Base-by-base conservation (phyloP, 2,888 invertebrate species). In the Zelleria hepariella region DNA sequence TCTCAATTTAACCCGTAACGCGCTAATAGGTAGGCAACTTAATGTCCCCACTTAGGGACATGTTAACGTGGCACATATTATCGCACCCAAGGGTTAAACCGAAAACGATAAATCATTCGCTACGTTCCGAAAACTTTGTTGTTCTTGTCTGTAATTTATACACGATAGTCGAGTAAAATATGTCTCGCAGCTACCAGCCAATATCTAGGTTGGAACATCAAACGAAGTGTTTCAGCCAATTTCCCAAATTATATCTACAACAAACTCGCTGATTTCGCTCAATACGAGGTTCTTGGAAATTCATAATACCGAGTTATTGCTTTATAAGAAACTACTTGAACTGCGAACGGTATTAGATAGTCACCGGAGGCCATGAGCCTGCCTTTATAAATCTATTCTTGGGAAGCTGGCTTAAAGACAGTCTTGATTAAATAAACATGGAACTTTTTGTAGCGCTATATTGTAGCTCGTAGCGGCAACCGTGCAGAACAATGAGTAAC, bases 71-170 rank as follows among this genome's bases (percentile, higher is more conserved):
- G 71, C 73, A 67, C 72, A 70, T 58, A 60, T 68, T 75, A 76
- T 72, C 73, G 70, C 67, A 68, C 80, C 75, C 75, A 68, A 63
- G 73, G 81, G 78, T 71, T 72, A 71, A 69, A 76, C 76, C 70
- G 64, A 67, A 70, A 66, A 73, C 71, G 78, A 82, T 83, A 82
- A 82, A 83, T 83, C 81, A 83, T 82, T 70, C 69, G 64, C 62
- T 67, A 68, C 69, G 70, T 67, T 66, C 68, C 70, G 71, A 73
- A 72, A 81, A 80, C 78, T 82, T 82, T 79, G 77, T 71, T 72
- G 71, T 74, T 73, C 68, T 65, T 72, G 66, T 64, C 68, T 69
- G 74, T 80, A 76, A 77, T 81, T 78, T 76, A 48, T 57, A 57
- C 25, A 42, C 32, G 32, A 42, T 15, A 10, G 32, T 42, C 15